Evolutionary conservation across 2,797 vertebrate species (phyloP), one percentile per base, ranked within the genome.

Genomic region (Aulostomus chinensis): DNA sequence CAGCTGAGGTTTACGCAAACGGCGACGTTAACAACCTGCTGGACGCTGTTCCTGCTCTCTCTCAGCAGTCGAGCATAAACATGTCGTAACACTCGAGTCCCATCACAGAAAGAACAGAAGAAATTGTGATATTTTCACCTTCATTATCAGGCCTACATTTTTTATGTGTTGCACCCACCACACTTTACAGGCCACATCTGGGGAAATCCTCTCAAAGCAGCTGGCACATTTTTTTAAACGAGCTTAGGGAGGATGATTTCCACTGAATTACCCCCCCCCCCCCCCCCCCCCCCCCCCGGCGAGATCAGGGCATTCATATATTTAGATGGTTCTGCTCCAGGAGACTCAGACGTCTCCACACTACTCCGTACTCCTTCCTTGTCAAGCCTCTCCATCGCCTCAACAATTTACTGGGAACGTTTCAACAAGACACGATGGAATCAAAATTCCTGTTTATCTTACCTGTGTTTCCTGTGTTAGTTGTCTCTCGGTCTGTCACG

Each of bases 401-500:
- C 7, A 11, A n/a, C 5, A 0, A 9, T 10, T 39, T 42, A 28
- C 28, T 51, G 20, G 13, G 50, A 36, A 8, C 3, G 13, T 37
- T 42, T 15, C 2, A 38, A 50, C 7, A 12, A 2, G 49, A 42
- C n/a, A n/a, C 33, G 9, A 56, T 2, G 14, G 26, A 10, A 30
- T 30, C 1, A 31, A 32, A 56, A 17, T 15, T 2, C 42, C 1
- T 1, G 0, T 15, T 45, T 1, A 1, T 4, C 75, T 78, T 78
- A 78, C 78, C 75, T 70, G 56, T 14, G 12, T 2, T 31, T 79
- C 4, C 37, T 5, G 6, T 24, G 10, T 40, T 40, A 29, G 58
- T 40, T 42, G 22, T 61, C 34, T 13, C 33, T 58, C 25, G 24
- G 49, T 57, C 26, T 5, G 42, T 48, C 31, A 22, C 32, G 1